Evolutionary conservation across 1,140 invertebrate species (phyloP).

Genomic region (Ceratosolen solmsi): DNA sequence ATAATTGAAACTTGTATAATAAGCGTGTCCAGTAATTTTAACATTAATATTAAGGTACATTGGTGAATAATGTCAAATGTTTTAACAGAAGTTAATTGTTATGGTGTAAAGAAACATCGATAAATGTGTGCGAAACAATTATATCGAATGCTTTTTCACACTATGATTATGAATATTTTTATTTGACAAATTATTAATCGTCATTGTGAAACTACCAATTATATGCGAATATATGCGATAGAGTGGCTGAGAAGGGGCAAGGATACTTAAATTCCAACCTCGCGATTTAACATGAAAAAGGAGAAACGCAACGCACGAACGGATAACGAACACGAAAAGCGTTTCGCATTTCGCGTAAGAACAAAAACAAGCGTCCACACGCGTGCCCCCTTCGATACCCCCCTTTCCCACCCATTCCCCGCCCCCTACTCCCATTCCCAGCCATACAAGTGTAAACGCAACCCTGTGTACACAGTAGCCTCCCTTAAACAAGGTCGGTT

Average conservation of each 20-base stretch:
- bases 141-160: no score
- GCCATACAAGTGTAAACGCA: constrained; percentile 27
- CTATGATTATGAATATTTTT: no score
- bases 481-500: constrained; percentile 32
- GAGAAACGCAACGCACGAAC: constrained; percentile 24
- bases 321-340: constrained; percentile 16
- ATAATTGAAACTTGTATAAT: no score
- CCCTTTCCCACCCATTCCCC: not conserved
- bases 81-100: no score
- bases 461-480: not conserved
- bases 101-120: no score
- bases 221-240: no score
- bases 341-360: constrained; percentile 22
- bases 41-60: no score
- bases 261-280: not conserved
- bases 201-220: no score
- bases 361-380: constrained; percentile 11
- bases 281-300: not conserved
- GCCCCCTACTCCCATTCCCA: not conserved
- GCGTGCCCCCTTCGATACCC: not conserved
- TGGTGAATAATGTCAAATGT: no score
- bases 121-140: no score
- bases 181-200: no score
- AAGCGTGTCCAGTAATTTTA: no score
- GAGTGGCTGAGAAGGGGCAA: not conserved